Evolutionary conservation across 1,140 invertebrate species (phyloP).

Genomic region (Brachionus rubens): DNA sequence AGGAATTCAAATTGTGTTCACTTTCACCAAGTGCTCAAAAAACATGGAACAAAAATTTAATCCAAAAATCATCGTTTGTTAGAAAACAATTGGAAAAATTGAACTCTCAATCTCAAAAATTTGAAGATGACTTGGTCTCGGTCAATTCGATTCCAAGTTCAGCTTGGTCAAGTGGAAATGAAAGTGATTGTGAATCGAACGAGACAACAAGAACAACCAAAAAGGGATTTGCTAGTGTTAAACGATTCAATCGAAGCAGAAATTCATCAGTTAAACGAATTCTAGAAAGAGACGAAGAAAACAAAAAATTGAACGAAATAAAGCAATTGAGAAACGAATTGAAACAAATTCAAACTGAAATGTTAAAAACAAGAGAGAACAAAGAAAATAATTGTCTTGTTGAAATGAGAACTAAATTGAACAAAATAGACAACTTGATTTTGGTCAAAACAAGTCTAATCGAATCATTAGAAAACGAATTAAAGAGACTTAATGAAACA

Average conservation of each 20-base stretch:
- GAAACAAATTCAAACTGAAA: neutral
- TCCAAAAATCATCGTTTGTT: neutral
- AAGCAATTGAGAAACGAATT: neutral
- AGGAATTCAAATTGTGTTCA: neutral
- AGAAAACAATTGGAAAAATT: slow-evolving; percentile 29
- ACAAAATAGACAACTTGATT: neutral
- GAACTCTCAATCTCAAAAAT: neutral
- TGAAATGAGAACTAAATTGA: neutral
- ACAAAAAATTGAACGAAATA: neutral
- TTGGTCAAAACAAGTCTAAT: neutral
- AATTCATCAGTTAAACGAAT: no score
- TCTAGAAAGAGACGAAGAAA: no score
- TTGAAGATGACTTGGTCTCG: no score
- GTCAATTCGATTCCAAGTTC: no score
- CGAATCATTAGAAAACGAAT: slow-evolving; percentile 16
- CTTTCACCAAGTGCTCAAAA: slow-evolving; percentile 32
- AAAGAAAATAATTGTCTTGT: neutral
- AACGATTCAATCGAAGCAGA: no score
- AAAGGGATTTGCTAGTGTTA: no score
- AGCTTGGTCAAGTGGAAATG: no score
- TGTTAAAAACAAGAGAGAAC: neutral
- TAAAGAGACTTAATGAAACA: neutral
- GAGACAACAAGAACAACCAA: no score
- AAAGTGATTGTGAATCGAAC: no score
- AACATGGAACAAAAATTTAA: neutral